A percentile compares a stretch with the other conserved stretches of the same genome.
phyloP scores from a whole-genome alignment of 2,888 invertebrate genomes.

The Diaphora mendica region DNA sequence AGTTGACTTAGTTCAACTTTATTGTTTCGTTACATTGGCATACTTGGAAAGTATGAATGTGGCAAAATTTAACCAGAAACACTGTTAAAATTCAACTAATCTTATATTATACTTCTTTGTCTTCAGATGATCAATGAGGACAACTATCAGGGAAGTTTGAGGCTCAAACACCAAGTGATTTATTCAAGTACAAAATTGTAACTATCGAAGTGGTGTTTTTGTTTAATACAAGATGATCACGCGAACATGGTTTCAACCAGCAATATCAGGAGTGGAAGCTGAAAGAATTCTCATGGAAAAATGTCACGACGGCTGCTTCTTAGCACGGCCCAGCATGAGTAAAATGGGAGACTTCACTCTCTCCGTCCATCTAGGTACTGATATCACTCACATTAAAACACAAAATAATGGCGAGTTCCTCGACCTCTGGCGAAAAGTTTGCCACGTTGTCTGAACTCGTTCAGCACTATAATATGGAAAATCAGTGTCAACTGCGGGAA shows the following conservation, averaged over 20 bases:
- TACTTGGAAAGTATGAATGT: too few relatives aligned
- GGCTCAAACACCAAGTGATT: slow-evolving; percentile 59
- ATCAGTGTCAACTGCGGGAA: slow-evolving; percentile 96
- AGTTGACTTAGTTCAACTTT: background rate
- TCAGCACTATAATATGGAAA: slow-evolving; percentile 97
- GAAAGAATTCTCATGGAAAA: slow-evolving; percentile 96
- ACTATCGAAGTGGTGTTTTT: slow-evolving; percentile 72
- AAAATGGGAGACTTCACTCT: slow-evolving; percentile 99
- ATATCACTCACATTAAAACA: slow-evolving; percentile 99
- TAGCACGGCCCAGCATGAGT: slow-evolving; percentile 97
- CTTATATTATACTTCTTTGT: slow-evolving; percentile 29
- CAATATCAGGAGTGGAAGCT: slow-evolving; percentile 97
- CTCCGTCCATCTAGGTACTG: slow-evolving; percentile 96
- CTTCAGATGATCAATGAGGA: slow-evolving; percentile 74
- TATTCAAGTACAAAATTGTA: slow-evolving; percentile 60
- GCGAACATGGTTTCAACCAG: slow-evolving; percentile 98
- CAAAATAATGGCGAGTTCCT: slow-evolving; percentile 99
- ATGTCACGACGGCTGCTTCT: slow-evolving; percentile 98
- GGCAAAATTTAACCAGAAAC: too few relatives aligned
- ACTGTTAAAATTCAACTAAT: background rate
- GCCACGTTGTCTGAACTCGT: slow-evolving; percentile 98
- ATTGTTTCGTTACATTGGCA: background rate
- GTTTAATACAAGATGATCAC: slow-evolving; percentile 77
- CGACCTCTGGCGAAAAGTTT: slow-evolving; percentile 97
- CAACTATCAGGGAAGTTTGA: slow-evolving; percentile 55